Conservation (phyloP, 2,888 invertebrate species). For the Operophtera brumata region DNA sequence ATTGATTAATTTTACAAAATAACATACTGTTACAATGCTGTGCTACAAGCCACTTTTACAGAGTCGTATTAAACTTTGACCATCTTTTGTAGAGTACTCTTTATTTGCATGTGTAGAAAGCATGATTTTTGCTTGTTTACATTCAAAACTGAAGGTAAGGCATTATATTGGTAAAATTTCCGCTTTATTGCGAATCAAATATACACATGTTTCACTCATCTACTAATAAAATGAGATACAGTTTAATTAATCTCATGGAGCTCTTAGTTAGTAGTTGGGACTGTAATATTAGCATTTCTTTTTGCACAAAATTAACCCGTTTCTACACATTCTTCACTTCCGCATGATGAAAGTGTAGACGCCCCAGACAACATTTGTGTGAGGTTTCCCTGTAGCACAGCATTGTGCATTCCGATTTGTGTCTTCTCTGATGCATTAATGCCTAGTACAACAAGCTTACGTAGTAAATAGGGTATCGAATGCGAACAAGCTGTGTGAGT, state of each 20-base stretch:
- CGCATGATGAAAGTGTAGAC: conserved; percentile 12
- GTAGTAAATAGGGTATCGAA: conserved; percentile 8
- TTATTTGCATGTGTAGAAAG: conserved; percentile 44
- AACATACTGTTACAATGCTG: conserved; percentile 59
- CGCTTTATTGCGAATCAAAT: too few species aligned
- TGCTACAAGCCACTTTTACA: conserved; percentile 52
- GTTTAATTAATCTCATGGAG: too few species aligned
- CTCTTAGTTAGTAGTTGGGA: too few species aligned
- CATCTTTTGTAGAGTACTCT: conserved; percentile 43
- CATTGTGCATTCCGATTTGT: conserved; percentile 79
- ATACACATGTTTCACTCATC: too few species aligned
- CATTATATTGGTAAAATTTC: too few species aligned
- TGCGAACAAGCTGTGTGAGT: conserved; percentile 3
- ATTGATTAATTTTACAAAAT: not conserved
- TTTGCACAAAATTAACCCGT: too few species aligned
- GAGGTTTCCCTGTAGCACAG: conserved; percentile 73
- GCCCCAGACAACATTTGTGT: conserved; percentile 62
- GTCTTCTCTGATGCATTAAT: conserved; percentile 25
- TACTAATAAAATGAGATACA: too few species aligned
- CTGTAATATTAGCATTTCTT: too few species aligned
- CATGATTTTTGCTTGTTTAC: conserved; percentile 18
- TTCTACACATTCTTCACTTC: not conserved
- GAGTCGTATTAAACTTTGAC: conserved; percentile 24
- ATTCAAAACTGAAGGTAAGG: not conserved
- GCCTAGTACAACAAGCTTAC: conserved; percentile 13